Base-by-base conservation (phyloP, 2,113 vertebrate species). In the Proterorhinus semilunaris region DNA sequence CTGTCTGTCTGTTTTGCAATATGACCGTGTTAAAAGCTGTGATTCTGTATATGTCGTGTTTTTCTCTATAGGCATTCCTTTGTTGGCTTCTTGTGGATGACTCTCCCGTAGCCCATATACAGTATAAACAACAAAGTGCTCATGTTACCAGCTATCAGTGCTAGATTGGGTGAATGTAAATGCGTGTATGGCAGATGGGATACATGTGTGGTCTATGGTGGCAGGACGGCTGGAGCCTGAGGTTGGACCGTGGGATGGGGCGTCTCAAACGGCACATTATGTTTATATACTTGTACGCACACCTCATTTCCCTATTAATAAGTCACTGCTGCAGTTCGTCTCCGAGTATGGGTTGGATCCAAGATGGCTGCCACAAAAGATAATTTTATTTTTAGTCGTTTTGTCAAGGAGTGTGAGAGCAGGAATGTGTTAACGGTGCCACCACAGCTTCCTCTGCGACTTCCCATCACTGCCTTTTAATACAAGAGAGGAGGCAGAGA, bases 171-270 rank as follows among this genome's bases (percentile, higher is more conserved):
- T 68, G 68, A 59, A 36, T 69, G 62, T 69, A 10, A 58, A 72
- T 83, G 80, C 62, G 12, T 82, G 83, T 76, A 79, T 70, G 71
- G 87, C 89, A 91, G 88, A 89, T 91, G 92, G 89, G 82, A 88
- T 76, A 77, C 91, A 91, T 84, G 91, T 92, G 92, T 90, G 87
- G 88, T 89, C 86, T 91, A 84, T 85, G 87, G 90, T 91, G 86
- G 86, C 81, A 89, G 91, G 81, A 76, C 61, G 75, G 74, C 84
- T 87, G 83, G 87, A 85, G 89, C 83, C 83, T 84, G 82, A 72
- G 85, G 81, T 81, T 75, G 73, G 71, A 61, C 61, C 53, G 57
- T 61, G 64, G 9, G 73, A 59, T 8, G 46, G 62, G 69, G 54
- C 58, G 75, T 43, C 51, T 68, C 73, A 63, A 73, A 85, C 8